Conservation (phyloP, 37 sponge, comb jelly and placozoan genomes). For the Lycopodina hypogea region DNA sequence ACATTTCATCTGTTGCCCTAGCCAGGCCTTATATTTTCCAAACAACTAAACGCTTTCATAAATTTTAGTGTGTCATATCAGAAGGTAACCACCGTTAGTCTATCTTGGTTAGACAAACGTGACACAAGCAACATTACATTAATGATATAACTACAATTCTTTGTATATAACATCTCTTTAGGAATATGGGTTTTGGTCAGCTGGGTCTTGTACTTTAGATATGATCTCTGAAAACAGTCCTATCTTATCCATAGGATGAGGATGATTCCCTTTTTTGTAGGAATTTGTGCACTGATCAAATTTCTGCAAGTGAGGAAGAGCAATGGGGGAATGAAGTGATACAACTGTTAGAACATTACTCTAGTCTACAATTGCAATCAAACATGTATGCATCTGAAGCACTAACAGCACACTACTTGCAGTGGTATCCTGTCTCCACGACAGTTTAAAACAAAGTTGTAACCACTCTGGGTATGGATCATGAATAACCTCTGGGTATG, state of each 20-base stretch:
- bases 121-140: no score
- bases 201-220: neutral
- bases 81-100: no score
- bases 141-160: no score
- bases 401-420: slow-evolving; percentile 93
- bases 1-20: no score
- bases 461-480: no score
- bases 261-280: slow-evolving; percentile 70
- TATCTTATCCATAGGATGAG: slow-evolving; percentile 84
- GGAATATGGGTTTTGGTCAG: neutral
- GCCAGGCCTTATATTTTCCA: no score
- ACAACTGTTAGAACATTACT: neutral
- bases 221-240: slow-evolving; percentile 61
- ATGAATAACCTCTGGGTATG: slow-evolving; percentile 89
- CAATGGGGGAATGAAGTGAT: neutral
- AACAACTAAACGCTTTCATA: no score
- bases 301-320: slow-evolving; percentile 54
- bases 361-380: neutral
- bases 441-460: slow-evolving; percentile 91
- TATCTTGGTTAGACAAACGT: no score
- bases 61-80: no score
- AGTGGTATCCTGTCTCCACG: slow-evolving; percentile 94
- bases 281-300: slow-evolving; percentile 92
- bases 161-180: no score
- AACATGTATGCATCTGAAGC: neutral